Conservation (phyloP, 2,113 vertebrate species). For the Notiomystis cincta region DNA sequence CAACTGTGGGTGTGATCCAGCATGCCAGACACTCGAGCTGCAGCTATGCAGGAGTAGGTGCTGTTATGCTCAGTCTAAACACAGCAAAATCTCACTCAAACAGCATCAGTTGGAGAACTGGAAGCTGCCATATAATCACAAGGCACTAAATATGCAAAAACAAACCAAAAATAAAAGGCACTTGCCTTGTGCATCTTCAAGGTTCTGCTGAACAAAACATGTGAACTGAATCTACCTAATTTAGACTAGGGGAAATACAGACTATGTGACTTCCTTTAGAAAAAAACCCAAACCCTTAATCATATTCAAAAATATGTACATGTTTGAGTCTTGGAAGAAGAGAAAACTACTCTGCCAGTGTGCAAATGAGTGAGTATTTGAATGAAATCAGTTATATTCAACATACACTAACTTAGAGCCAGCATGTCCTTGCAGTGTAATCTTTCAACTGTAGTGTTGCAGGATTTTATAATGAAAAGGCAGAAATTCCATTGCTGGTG, state of each 20-base stretch:
- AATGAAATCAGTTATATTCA: neutral
- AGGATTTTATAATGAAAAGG: neutral
- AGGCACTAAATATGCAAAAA: neutral
- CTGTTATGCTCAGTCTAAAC: neutral
- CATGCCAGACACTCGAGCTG: accelerated
- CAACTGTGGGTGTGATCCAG: neutral
- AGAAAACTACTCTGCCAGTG: neutral
- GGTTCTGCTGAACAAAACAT: neutral
- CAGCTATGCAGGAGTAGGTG: accelerated
- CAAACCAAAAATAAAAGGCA: neutral
- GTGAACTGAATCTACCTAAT: neutral
- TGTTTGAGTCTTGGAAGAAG: neutral
- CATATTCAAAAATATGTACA: neutral
- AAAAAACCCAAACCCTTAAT: neutral
- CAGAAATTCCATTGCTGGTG: neutral
- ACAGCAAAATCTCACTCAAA: neutral
- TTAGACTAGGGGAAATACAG: neutral
- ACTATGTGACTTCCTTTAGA: neutral
- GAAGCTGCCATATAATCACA: neutral
- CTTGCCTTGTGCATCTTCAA: neutral
- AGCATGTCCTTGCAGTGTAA: neutral
- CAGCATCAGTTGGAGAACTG: neutral
- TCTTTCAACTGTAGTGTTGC: neutral
- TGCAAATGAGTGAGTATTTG: neutral
- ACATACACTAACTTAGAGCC: neutral